These are phyloP conservation scores for Drosophila aff. DNA, from an alignment of 1,140 invertebrate species.

Conservation along the genomic window DNA sequence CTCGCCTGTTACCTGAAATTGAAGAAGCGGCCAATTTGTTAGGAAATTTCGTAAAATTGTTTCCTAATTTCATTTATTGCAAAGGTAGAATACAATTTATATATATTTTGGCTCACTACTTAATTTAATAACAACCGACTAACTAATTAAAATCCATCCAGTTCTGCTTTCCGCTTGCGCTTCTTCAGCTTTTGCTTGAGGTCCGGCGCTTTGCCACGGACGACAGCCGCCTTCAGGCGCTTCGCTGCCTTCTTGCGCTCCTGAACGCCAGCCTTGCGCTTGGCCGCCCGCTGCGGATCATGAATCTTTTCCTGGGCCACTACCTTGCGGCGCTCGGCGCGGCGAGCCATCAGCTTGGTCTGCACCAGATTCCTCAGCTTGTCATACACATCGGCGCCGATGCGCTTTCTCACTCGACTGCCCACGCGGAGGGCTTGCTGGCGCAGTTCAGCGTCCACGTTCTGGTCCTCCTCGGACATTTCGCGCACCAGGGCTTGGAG, in stretches of 20 bases:
- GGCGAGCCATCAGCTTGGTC: conserved; percentile 87
- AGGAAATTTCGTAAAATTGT: too few relatives aligned
- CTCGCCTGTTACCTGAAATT: too few relatives aligned
- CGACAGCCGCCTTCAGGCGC: conserved; percentile 70
- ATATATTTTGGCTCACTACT: conserved; percentile 3
- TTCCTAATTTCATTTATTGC: background rate
- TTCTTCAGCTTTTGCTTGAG: conserved; percentile 79
- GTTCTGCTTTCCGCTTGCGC: conserved; percentile 74
- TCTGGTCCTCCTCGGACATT: conserved; percentile 87
- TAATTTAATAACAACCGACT: background rate
- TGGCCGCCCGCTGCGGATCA: conserved; percentile 90
- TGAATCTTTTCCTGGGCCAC: conserved; percentile 88
- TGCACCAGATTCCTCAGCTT: conserved; percentile 87
- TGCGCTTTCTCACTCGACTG: conserved; percentile 88
- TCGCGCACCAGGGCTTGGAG: conserved; percentile 90
- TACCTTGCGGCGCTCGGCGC: conserved; percentile 88
- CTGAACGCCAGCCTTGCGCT: conserved; percentile 86
- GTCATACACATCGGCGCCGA: conserved; percentile 89
- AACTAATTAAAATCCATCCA: conserved; percentile 58
- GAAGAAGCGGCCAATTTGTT: too few relatives aligned
- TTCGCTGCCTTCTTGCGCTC: conserved; percentile 82
- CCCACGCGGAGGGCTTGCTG: conserved; percentile 89
- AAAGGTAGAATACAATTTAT: background rate
- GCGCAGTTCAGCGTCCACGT: conserved; percentile 86
- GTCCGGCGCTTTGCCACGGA: conserved; percentile 77